Evolutionary conservation across 2,888 invertebrate species (phyloP), one percentile per base, ranked within the genome.

Genomic region (Cremastinae sp.): DNA sequence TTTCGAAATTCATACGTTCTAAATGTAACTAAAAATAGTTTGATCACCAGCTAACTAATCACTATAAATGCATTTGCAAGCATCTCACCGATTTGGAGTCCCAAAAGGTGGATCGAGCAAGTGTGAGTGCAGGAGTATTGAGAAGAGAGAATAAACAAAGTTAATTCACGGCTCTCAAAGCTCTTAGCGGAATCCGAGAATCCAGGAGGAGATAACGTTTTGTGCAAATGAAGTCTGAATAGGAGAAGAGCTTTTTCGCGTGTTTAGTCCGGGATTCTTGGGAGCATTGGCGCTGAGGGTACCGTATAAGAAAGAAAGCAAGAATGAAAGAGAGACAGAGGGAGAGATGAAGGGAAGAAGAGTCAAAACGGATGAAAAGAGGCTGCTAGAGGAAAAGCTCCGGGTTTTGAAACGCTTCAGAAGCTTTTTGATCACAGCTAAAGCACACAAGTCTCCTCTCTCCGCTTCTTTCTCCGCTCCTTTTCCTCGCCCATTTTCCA

Each of bases 231-330:
- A 53, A 64, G 68, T 56, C 59, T 55, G 59, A 76, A 10, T 2
- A 14, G 10, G 28, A 28, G 9, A 73, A 80, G 82, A 84, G 66
- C 58, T 73, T 73, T 76, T 73, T 76, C 81, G 79, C 78, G 79
- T 80, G 72, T 80, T 78, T 78, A 49, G n/a, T 9, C 12, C 10
- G 28, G 41, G 22, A 59, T 41, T 61, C 20, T 16, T 43, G 69
- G 28, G 56, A 37, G 45, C n/a, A n/a, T n/a, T n/a, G 9, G 18
- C n/a, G 28, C 18, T 28, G 55, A 39, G 51, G 12, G 16, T 18
- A 65, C 49, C 65, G 78, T 70, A 59, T 72, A 53, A 39, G 72
- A 71, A 49, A 22, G 62, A 56, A 41, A 55, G 20, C 18, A 49
- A 56, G 51, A 65, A 8, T 20, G n/a, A 28, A 39, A 56, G 37